Percentiles rank a stretch among this genome's conserved stretches.
Conservation (phyloP, 2,797 vertebrate species). For the Melanotaenia boesemani region DNA sequence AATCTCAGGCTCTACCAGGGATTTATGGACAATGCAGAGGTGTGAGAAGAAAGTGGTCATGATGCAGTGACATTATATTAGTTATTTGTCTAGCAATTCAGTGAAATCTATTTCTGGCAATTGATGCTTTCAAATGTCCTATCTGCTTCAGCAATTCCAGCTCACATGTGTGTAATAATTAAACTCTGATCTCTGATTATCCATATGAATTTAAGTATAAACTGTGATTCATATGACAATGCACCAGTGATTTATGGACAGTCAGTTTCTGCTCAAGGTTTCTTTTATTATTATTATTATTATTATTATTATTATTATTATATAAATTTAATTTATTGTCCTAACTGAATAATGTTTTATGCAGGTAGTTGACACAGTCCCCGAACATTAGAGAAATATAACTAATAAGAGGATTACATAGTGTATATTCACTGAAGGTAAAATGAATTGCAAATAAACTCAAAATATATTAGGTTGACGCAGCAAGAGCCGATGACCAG, state of each 20-base stretch:
- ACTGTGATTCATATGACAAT: too few relatives aligned
- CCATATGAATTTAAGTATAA: too few relatives aligned
- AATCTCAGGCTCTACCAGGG: neutral
- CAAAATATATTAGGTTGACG: neutral
- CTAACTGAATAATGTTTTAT: neutral
- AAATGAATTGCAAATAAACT: neutral
- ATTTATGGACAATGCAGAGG: neutral
- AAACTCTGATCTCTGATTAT: too few relatives aligned
- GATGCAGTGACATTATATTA: too few relatives aligned
- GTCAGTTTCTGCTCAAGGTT: neutral
- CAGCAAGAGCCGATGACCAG: constrained; percentile 18
- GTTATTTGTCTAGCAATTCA: too few relatives aligned
- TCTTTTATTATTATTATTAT: neutral
- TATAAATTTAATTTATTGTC: neutral
- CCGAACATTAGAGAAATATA: neutral
- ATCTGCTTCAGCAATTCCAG: too few relatives aligned
- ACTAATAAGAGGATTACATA: neutral
- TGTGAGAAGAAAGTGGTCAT: too few relatives aligned
- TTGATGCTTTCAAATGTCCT: too few relatives aligned
- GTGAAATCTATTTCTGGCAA: too few relatives aligned
- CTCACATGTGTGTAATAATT: too few relatives aligned
- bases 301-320: neutral
- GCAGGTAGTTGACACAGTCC: neutral
- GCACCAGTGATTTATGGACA: neutral
- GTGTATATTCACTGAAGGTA: neutral